Conservation (phyloP, 2,113 vertebrate species). For the Eulemur macaco region DNA sequence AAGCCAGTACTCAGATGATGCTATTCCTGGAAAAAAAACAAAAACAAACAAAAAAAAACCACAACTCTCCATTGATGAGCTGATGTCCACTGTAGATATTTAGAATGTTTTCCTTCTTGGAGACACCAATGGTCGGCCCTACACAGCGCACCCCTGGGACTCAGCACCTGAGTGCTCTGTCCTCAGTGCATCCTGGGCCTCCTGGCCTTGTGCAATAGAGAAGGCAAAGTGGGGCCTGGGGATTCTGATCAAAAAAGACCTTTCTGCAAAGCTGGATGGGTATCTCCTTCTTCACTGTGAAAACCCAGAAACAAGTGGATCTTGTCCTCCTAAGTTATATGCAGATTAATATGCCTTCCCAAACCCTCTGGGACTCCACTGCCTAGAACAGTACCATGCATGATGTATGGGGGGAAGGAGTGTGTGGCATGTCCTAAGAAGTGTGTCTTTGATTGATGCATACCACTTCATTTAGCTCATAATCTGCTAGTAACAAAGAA, state of each 20-base stretch:
- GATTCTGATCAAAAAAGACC: background rate
- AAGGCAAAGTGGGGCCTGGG: background rate
- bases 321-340: background rate
- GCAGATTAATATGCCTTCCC: no score
- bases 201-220: background rate
- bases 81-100: background rate
- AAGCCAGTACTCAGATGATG: background rate
- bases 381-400: rapidly evolving
- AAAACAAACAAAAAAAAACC: background rate
- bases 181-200: background rate
- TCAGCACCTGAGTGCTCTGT: background rate
- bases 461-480: background rate
- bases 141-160: rapidly evolving
- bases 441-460: background rate
- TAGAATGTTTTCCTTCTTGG: background rate
- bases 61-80: background rate
- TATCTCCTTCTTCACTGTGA: background rate
- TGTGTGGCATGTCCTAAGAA: background rate
- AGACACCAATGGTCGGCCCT: background rate
- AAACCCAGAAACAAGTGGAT: background rate
- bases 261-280: background rate
- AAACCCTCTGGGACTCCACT: background rate
- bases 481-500: background rate
- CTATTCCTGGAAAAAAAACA: background rate
- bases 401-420: no score